Evolutionary conservation across 2,113 vertebrate species (phyloP).

Genomic region (Antennarius striatus): DNA sequence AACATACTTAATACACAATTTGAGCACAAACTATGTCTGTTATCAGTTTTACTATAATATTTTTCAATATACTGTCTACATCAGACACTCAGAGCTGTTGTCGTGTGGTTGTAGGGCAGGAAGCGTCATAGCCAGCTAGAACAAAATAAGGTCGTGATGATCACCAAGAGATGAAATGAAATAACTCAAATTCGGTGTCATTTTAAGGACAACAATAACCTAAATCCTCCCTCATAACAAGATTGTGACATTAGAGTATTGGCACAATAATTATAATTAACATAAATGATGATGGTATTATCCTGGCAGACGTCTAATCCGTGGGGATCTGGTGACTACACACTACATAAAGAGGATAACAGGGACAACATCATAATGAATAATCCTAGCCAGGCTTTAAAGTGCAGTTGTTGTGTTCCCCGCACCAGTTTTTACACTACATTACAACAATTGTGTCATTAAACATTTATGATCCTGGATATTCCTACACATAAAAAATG

Average conservation of each 20-base stretch:
- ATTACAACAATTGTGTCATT: constrained; percentile 4
- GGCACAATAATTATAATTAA: constrained; percentile 64
- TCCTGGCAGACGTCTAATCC: constrained; percentile 60
- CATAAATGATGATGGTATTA: constrained; percentile 66
- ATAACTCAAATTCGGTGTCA: constrained; percentile 43
- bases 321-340: constrained; percentile 41
- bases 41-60: too few species aligned
- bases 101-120: too few species aligned
- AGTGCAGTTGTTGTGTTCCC: constrained; percentile 40
- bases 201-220: constrained; percentile 58
- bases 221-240: constrained; percentile 45
- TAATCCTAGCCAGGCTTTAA: constrained; percentile 52
- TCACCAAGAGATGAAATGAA: constrained; percentile 60
- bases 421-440: constrained; percentile 42
- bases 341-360: constrained; percentile 42
- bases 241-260: constrained; percentile 60
- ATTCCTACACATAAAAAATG: constrained; percentile 7
- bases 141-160: too few species aligned
- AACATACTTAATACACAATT: too few species aligned
- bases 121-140: too few species aligned
- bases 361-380: constrained; percentile 17
- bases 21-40: too few species aligned
- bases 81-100: too few species aligned
- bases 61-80: too few species aligned
- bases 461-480: constrained; percentile 10